phyloP scores from a whole-genome alignment of 2,113 vertebrate species.

The Emydocephalus ijimae region DNA sequence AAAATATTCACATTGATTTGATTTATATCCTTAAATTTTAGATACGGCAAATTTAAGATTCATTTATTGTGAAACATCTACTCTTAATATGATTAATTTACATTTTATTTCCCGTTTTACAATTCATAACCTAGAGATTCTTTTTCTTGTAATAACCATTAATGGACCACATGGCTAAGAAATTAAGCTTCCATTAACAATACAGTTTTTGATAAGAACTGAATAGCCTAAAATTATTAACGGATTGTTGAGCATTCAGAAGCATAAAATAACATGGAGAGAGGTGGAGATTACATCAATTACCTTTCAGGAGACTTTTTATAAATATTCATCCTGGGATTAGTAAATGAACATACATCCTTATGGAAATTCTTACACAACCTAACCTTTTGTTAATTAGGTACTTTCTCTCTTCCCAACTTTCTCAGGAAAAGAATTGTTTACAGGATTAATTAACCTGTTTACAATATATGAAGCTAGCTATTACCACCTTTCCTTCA shows the following conservation, averaged over 20 bases:
- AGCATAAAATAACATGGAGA: background rate
- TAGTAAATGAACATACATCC: background rate
- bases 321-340: background rate
- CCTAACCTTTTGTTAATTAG: constrained; percentile 38
- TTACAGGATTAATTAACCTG: constrained; percentile 43
- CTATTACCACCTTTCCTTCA: background rate
- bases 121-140: background rate
- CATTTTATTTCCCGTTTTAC: background rate
- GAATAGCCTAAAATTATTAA: background rate
- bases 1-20: background rate
- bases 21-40: background rate
- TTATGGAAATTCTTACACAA: background rate
- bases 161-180: rapidly evolving
- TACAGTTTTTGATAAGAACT: background rate
- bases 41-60: background rate
- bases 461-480: background rate
- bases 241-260: background rate
- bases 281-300: rapidly evolving
- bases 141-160: rapidly evolving
- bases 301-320: background rate
- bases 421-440: constrained; percentile 12
- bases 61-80: background rate
- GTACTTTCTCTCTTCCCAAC: constrained; percentile 22
- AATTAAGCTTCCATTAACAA: background rate
- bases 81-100: background rate